Evolutionary conservation across 2,888 invertebrate species (phyloP).

Genomic region (Timema cristinae): DNA sequence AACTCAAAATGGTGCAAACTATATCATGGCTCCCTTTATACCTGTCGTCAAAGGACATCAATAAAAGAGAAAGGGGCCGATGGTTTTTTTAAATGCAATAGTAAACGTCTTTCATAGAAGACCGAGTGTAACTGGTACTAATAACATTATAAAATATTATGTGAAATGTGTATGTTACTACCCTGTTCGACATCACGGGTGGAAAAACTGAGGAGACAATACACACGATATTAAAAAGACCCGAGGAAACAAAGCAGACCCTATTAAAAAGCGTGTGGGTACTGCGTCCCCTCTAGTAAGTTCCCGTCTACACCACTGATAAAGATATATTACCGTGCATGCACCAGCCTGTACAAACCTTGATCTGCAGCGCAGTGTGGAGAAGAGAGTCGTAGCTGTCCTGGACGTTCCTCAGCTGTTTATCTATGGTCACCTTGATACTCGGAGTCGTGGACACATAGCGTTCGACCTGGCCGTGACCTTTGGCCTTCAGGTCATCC

Average conservation of each 20-base stretch:
- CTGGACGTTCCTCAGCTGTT: slow-evolving; percentile 84
- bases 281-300: too few species aligned
- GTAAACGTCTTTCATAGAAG: too few species aligned
- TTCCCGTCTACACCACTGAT: neutral
- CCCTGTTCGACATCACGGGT: too few species aligned
- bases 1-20: too few species aligned
- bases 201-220: neutral
- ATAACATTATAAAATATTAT: too few species aligned
- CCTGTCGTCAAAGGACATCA: too few species aligned
- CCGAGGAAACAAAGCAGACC: neutral
- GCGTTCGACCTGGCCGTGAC: slow-evolving; percentile 75
- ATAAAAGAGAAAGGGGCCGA: too few species aligned
- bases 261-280: neutral
- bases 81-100: too few species aligned
- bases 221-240: neutral
- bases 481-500: slow-evolving; percentile 78
- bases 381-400: slow-evolving; percentile 89
- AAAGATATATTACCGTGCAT: neutral
- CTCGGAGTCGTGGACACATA: slow-evolving; percentile 68
- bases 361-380: slow-evolving; percentile 79
- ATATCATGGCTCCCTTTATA: too few species aligned
- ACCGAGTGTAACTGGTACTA: too few species aligned
- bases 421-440: slow-evolving; percentile 74
- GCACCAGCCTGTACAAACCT: neutral
- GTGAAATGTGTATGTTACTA: too few species aligned